phyloP scores from a whole-genome alignment of 2,797 vertebrate genomes.

The Oreonectes daqikongensis region DNA sequence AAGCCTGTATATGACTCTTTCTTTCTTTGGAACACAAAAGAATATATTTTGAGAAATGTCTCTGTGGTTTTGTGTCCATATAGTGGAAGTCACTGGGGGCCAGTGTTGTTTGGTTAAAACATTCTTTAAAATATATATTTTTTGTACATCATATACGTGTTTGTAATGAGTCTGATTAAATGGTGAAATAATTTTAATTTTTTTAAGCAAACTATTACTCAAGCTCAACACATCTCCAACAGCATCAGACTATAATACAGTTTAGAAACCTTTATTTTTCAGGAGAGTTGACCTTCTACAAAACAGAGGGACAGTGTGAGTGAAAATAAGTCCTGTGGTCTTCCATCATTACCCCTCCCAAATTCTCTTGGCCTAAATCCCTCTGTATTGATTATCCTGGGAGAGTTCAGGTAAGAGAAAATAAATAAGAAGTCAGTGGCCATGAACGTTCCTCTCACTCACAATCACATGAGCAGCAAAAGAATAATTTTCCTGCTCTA shows the following conservation, averaged over 20 bases:
- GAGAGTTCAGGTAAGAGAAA: slow-evolving; percentile 66
- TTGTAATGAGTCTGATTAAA: too few species aligned
- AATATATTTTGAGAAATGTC: too few species aligned
- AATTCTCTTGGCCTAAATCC: slow-evolving; percentile 60
- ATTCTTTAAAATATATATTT: background rate
- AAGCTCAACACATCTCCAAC: background rate
- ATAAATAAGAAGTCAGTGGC: slow-evolving; percentile 75
- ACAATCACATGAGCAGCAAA: slow-evolving; percentile 50
- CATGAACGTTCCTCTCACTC: slow-evolving; percentile 69
- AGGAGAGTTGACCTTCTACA: slow-evolving; percentile 51
- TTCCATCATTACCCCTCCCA: slow-evolving; percentile 35
- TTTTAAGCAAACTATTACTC: too few species aligned
- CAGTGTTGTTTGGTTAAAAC: too few species aligned
- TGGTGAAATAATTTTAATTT: too few species aligned
- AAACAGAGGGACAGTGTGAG: slow-evolving; percentile 60
- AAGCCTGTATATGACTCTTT: too few species aligned
- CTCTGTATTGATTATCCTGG: slow-evolving; percentile 73
- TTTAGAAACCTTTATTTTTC: slow-evolving; percentile 25
- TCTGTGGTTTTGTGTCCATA: too few species aligned
- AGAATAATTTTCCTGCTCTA: slow-evolving; percentile 21
- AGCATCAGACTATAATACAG: background rate
- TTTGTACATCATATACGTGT: too few species aligned
- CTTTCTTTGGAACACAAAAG: too few species aligned
- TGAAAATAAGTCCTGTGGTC: slow-evolving; percentile 69
- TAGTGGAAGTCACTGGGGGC: too few species aligned